Conservation (phyloP, 2,113 vertebrate genomes). For the Casuarius casuarius region DNA sequence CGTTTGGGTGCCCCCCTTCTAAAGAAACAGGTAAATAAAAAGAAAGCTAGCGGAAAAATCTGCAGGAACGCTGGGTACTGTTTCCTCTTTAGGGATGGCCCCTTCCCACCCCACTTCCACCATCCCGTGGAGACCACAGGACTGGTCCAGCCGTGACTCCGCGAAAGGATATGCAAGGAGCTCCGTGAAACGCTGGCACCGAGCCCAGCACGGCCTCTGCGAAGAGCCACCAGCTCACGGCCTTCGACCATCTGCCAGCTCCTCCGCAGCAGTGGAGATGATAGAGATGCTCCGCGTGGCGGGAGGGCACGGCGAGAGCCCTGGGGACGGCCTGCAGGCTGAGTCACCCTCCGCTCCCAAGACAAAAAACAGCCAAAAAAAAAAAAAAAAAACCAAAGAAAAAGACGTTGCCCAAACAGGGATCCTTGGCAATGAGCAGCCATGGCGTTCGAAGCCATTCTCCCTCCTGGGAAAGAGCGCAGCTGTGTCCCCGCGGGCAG, state of each 20-base stretch:
- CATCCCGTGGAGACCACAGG: fast-evolving
- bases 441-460: fast-evolving
- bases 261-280: neutral
- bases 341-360: neutral
- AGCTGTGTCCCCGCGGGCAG: neutral
- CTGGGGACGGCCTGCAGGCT: too few relatives aligned
- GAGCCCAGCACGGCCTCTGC: neutral
- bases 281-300: neutral
- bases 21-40: neutral
- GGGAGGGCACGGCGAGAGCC: neutral
- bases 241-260: too few relatives aligned
- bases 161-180: neutral
- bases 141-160: neutral
- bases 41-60: fast-evolving
- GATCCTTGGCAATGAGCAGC: conserved; percentile 19
- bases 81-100: neutral
- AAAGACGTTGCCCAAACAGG: neutral
- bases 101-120: neutral
- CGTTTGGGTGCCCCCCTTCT: neutral
- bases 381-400: fast-evolving
- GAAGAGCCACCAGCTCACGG: neutral
- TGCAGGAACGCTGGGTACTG: neutral
- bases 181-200: neutral
- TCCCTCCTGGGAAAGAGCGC: neutral
- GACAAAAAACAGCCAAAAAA: fast-evolving